These are phyloP conservation scores for Lingula anatina DNA, from an alignment of 2,888 invertebrate genomes.

Conservation along the genomic window DNA sequence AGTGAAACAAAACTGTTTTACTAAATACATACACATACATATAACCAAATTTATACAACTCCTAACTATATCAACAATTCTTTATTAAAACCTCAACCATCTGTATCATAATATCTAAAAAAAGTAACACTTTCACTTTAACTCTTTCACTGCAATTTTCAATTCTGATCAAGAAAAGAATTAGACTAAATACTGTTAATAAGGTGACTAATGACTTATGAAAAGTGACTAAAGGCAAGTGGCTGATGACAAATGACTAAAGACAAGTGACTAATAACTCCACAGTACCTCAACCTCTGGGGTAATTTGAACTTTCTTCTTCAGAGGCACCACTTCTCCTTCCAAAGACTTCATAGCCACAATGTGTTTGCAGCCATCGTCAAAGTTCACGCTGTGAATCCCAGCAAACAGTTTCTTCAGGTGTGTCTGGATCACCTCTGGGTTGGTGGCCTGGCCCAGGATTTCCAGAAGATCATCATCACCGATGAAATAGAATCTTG, in stretches of 20 bases:
- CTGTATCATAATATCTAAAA: too few species aligned
- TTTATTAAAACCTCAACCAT: too few species aligned
- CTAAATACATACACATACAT: too few species aligned
- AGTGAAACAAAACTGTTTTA: too few species aligned
- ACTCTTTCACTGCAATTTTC: too few species aligned
- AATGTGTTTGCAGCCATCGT: constrained; percentile 58
- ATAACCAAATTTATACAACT: too few species aligned
- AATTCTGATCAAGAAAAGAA: too few species aligned
- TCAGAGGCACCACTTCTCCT: constrained; percentile 68
- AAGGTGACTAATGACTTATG: too few species aligned
- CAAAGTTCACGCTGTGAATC: constrained; percentile 63
- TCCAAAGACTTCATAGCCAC: constrained; percentile 70
- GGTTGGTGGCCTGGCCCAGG: constrained; percentile 85
- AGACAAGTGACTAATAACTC: background rate
- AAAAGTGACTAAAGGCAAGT: too few species aligned
- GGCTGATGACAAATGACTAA: background rate
- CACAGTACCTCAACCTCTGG: constrained; percentile 69
- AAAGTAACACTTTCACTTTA: too few species aligned
- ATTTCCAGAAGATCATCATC: constrained; percentile 96
- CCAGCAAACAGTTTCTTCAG: constrained; percentile 89
- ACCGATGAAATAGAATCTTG: constrained; percentile 92
- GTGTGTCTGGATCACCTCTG: constrained; percentile 85
- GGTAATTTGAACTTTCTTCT: constrained; percentile 66
- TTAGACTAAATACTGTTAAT: too few species aligned
- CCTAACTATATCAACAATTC: too few species aligned